Evolutionary conservation across 2,888 invertebrate genomes (phyloP), one percentile per base, ranked within the genome.

Genomic region (Pseudanteris insignis): DNA sequence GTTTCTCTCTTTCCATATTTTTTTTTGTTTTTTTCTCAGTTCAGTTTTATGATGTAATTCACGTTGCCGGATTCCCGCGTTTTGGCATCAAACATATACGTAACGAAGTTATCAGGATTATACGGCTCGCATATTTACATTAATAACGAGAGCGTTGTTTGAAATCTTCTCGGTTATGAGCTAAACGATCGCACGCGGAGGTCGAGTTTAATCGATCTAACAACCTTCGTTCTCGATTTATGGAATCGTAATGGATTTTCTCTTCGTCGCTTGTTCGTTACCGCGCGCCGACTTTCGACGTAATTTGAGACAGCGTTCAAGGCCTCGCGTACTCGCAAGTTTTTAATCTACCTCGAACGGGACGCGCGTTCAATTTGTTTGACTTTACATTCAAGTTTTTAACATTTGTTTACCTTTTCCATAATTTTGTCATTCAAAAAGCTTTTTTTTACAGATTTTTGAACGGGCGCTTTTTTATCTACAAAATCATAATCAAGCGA

Each of bases 201-300:
- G 61, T 61, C 61, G 50, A 10, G 9, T 38, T 54, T 55, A 61
- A 61, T 61, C 50, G 54, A 61, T 54, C 48, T 26, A 21, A 40
- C 43, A 55, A 55, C 61, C 61, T 61, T 61, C 54, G 54, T 54
- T 37, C 61, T 54, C 48, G 34, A 60, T 60, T 54, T 60, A 54
- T 48, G 48, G 60, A 60, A 60, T 54, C 41, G 59, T 59, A 60
- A 60, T 60, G 41, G 60, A 60, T 60, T 54, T 48, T 44, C 48
- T 54, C 43, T 47, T 33, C 33, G 32, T 38, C 37, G 44, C 37
- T 48, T 38, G 50, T 46, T 21, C 38, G 50, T 51, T 58, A 46
- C 41, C 40, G 30, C 59, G 30, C 59, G 9, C 33, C 43, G 53
- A 53, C 53, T 60, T 60, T 60, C 53, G n/a, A 53, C 40, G 53